Evolutionary conservation across 2,888 invertebrate species (phyloP).

Genomic region (Heliconius charithonia): DNA sequence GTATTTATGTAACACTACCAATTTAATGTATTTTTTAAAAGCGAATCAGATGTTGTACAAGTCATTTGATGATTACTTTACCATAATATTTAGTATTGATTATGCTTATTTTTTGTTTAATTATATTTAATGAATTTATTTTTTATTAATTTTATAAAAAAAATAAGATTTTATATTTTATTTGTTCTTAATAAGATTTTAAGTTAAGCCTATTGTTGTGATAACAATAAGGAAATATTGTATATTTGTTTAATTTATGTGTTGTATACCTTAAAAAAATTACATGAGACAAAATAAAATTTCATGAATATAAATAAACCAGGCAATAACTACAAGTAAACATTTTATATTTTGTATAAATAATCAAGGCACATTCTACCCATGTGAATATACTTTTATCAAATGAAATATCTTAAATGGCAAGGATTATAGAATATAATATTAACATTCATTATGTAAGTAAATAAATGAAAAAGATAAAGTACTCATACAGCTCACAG

Average conservation of each 20-base stretch:
- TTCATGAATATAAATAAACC: neutral
- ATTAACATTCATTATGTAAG: slow-evolving; percentile 13
- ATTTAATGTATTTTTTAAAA: neutral
- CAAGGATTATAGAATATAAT: slow-evolving; percentile 20
- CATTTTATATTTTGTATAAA: neutral
- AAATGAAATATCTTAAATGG: slow-evolving; percentile 32
- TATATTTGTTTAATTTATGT: neutral
- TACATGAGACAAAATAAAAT: neutral
- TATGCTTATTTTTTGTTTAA: neutral
- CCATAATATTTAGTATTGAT: neutral
- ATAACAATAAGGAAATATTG: neutral
- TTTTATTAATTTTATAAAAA: neutral
- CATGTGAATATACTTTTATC: slow-evolving; percentile 1
- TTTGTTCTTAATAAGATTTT: neutral
- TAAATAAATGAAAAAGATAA: slow-evolving; percentile 31
- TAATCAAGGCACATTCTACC: neutral
- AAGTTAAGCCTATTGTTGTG: neutral
- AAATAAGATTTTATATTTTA: neutral
- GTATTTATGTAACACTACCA: neutral
- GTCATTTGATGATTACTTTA: neutral
- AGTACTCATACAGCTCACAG: slow-evolving; percentile 7
- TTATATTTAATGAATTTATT: neutral
- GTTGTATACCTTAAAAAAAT: neutral
- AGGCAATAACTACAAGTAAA: neutral
- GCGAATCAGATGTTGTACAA: neutral